Evolutionary conservation across 2,888 invertebrate genomes (phyloP), one percentile per base, ranked within the genome.

Genomic region (Anarsia innoxiella): DNA sequence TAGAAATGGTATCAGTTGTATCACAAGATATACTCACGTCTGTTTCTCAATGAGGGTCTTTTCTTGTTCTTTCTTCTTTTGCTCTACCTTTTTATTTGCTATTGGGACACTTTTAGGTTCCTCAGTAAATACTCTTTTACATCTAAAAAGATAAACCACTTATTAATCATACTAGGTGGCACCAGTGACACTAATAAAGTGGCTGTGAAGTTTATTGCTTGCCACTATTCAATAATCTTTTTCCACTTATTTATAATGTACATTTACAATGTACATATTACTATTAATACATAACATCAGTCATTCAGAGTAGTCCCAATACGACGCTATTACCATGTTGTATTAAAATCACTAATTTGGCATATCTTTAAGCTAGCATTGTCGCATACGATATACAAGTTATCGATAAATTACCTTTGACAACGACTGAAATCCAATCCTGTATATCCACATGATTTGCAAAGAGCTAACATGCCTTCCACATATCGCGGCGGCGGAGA

Each of bases 371-470:
- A 19, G 19, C 19, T 5, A 19, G 4, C 19, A 19, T 19, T 19
- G 19, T 8, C n/a, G n/a, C n/a, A n/a, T n/a, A n/a, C n/a, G n/a
- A n/a, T n/a, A n/a, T n/a, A n/a, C n/a, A n/a, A n/a, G n/a, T n/a
- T n/a, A n/a, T n/a, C n/a, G n/a, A n/a, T n/a, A n/a, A n/a, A n/a
- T 19, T 59, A 84, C 90, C 90, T 77, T 71, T 91, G 89, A 75
- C 96, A 96, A 43, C 88, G 89, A 51, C 89, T 91, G 66, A 94
- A 93, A 69, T 94, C 91, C 53, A 88, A 87, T 35, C 94, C 93
- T 30, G 90, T 87, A 59, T 91, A 90, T 11, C 95, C 95, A 68
- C 96, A 96, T 47, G 88, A 87, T 45, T 89, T 88, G 71, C 96
- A 96, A 1, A 95, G 87, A 4, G 93, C 93, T 48, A 91, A 75